Evolutionary conservation across 2,797 vertebrate species (phyloP).

Genomic region (Tenualosa thibaudeaui): DNA sequence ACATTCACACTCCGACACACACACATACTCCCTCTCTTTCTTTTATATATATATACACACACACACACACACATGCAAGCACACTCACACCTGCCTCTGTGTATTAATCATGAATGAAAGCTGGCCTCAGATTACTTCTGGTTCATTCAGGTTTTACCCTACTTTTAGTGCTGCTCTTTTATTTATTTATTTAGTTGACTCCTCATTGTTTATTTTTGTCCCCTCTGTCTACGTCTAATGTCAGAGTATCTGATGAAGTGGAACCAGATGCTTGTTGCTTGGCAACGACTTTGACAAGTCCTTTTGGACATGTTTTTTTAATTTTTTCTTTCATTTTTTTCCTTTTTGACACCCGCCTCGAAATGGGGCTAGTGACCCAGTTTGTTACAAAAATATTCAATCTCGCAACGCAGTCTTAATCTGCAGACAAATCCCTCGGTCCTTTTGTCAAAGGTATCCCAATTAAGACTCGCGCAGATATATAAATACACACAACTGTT

Average conservation of each 20-base stretch:
- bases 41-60: neutral
- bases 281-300: conserved; percentile 33
- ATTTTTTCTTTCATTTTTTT: conserved; percentile 21
- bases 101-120: conserved; percentile 11
- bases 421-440: conserved; percentile 24
- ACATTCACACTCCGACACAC: neutral
- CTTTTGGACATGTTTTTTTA: conserved; percentile 17
- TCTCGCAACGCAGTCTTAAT: neutral
- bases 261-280: conserved; percentile 24
- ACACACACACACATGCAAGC: neutral
- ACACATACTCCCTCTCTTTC: too few species aligned
- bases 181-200: neutral
- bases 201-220: neutral
- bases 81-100: neutral
- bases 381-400: conserved; percentile 7
- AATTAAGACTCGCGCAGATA: neutral
- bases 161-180: neutral
- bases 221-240: neutral
- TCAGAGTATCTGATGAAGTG: neutral
- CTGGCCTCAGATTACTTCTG: neutral
- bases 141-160: neutral
- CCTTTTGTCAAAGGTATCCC: conserved; percentile 10
- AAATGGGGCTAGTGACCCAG: conserved; percentile 17
- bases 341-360: conserved; percentile 20
- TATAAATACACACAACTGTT: neutral